Evolutionary conservation across 2,888 invertebrate species (phyloP), one percentile per base, ranked within the genome.

Genomic region (Athalia circularis): DNA sequence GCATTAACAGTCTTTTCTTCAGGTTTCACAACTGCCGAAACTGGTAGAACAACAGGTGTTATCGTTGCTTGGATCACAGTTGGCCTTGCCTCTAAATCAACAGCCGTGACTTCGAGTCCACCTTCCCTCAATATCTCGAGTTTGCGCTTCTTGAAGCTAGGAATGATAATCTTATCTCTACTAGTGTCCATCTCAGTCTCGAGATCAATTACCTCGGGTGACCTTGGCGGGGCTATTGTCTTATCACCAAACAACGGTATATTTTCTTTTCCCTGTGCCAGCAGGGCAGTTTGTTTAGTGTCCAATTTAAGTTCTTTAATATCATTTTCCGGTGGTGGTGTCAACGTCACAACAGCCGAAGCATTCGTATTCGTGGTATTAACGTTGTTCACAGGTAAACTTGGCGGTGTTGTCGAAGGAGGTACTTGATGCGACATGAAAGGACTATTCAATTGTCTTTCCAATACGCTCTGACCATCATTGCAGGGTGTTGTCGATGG

Each of bases 41-140:
- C 62, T 67, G 91, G 88, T 70, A 84, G 65, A 70, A 90, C 90
- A 88, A 91, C 91, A 83, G 90, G 91, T 82, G 91, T 89, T 15
- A 92, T 82, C 29, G 91, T 92, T 0, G 92, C 92, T 80, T 92
- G 92, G 0, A 92, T 92, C 85, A 93, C 65, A 89, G 91, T 54
- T 86, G 92, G 88, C 87, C 91, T 15, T 86, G 86, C 5, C 64
- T 89, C 88, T 80, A 88, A 81, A 48, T 91, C 88, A 45, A 95
- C 92, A 0, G 95, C 93, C 0, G 95, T 95, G 1, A 95, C 95
- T 86, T 95, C 95, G 4, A 95, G 90, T 0, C 95, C 95, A 11
- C 95, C 93, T 84, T 95, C 94, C 79, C 95, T 94, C 59, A 96
- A 91, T 64, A 95, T 95, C 82, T 95, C 95, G 6, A 95, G 91